Evolutionary conservation across 1,140 invertebrate species (phyloP), one percentile per base, ranked within the genome.

Genomic region (Caerostris darwini): DNA sequence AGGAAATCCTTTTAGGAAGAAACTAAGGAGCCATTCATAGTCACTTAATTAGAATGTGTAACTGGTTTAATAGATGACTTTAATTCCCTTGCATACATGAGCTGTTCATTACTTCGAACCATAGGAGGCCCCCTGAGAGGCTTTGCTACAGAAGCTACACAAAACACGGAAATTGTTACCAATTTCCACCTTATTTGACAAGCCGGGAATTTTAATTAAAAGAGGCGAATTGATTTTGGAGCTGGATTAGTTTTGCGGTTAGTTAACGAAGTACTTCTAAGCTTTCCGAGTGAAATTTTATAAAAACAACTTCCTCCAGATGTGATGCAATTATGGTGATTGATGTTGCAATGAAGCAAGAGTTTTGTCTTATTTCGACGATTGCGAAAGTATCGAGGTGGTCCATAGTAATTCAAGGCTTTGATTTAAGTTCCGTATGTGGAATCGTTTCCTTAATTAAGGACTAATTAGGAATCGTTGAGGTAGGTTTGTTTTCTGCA

Each of bases 31-130:
- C 90, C 81, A 82, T 92, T 92, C 81, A 83, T 92, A 92, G 58
- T 83, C 81, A 85, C 90, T 92, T 92, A 92, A 92, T 92, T 92
- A 83, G 81, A 92, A 92, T 85, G 90, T 83, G 90, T 92, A 92
- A 92, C 81, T 83, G 58, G 90, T 85, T 92, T 92, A 92, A 92
- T 92, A 92, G 77, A 92, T 92, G 90, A 92, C 90, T 92, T 92
- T 83, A 92, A 92, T 92, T 92, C 81, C 77, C 90, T 17, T 67
- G 59, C 90, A 83, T 67, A 67, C n/a, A 64, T 19, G 50, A 61
- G 81, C 90, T 92, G 90, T 92, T 92, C 90, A 92, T 92, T 92
- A 92, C 81, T 54, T 61, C 56, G 19, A 92, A 85, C 77, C 85
- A 83, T 85, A 14, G 90, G 77, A 58, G 57, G 50, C 64, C 90